These are phyloP conservation scores for Gavialis gangeticus DNA, from an alignment of 2,113 vertebrate species.

Conservation along the genomic window DNA sequence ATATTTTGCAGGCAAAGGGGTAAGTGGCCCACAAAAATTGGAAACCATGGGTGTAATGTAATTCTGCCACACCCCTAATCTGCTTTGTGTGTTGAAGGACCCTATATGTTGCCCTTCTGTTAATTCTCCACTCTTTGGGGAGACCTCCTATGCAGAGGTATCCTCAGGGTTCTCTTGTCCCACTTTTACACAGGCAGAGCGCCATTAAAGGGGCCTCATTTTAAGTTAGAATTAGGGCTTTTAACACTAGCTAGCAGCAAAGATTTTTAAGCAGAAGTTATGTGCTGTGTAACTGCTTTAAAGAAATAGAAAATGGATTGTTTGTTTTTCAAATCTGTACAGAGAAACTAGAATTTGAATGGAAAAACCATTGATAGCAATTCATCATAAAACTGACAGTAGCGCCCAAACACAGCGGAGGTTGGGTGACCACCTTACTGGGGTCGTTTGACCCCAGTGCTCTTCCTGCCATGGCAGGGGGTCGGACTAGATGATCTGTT, in stretches of 20 bases:
- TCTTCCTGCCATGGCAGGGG: no score
- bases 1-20: no score
- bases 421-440: no score
- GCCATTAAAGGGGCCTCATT: not conserved
- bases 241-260: conserved; percentile 39
- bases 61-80: no score
- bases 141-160: not conserved
- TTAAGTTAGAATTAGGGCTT: not conserved
- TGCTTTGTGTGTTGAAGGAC: not conserved
- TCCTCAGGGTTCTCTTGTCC: not conserved
- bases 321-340: conserved; percentile 20
- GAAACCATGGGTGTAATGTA: no score
- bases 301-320: conserved; percentile 28
- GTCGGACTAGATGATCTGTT: no score
- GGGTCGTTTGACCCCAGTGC: no score
- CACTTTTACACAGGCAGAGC: not conserved
- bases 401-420: conserved; percentile 49
- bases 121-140: not conserved
- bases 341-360: conserved; percentile 34
- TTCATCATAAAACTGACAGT: conserved; percentile 35
- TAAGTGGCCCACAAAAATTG: no score
- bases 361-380: conserved; percentile 21
- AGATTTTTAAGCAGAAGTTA: not conserved
- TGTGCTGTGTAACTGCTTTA: not conserved
- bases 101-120: not conserved